phyloP scores from a whole-genome alignment of 2,888 invertebrate genomes.

The Ceratothoa steindachneri region DNA sequence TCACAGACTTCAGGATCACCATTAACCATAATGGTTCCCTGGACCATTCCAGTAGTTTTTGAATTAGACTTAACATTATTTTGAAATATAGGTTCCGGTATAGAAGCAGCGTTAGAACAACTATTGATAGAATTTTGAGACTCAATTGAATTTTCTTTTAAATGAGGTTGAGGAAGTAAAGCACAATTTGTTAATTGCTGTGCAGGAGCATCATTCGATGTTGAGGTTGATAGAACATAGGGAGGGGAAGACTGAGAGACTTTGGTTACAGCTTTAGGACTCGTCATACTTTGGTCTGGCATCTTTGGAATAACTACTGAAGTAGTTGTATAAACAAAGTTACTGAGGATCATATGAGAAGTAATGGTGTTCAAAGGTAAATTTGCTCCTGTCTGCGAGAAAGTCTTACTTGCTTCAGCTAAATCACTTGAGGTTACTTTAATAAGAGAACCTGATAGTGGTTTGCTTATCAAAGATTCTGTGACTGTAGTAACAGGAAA shows the following conservation, averaged over 20 bases:
- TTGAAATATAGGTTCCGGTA: background rate
- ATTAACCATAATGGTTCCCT: background rate
- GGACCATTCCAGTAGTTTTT: background rate
- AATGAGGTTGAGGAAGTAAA: background rate
- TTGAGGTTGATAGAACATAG: slow-evolving; percentile 1
- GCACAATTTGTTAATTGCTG: background rate
- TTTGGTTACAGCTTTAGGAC: slow-evolving; percentile 8
- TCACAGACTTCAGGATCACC: background rate
- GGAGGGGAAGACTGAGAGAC: slow-evolving; percentile 7
- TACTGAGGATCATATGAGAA: background rate
- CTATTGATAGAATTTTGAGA: background rate
- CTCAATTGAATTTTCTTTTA: background rate
- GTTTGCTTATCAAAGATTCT: background rate
- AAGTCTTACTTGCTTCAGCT: background rate
- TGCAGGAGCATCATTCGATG: background rate
- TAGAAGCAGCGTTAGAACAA: background rate
- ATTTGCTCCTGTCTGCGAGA: background rate
- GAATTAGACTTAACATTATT: background rate
- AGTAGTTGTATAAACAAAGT: slow-evolving; percentile 5
- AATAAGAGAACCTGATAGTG: background rate
- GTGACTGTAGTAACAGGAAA: background rate
- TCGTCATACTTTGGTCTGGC: slow-evolving; percentile 8
- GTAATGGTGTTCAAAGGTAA: background rate
- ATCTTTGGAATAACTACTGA: slow-evolving; percentile 12
- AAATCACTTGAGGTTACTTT: background rate